Percentiles rank a stretch among this genome's conserved stretches.
These are phyloP conservation scores for Acestrorhynchus altus DNA, from an alignment of 2,797 vertebrate genomes.

Conservation along the genomic window DNA sequence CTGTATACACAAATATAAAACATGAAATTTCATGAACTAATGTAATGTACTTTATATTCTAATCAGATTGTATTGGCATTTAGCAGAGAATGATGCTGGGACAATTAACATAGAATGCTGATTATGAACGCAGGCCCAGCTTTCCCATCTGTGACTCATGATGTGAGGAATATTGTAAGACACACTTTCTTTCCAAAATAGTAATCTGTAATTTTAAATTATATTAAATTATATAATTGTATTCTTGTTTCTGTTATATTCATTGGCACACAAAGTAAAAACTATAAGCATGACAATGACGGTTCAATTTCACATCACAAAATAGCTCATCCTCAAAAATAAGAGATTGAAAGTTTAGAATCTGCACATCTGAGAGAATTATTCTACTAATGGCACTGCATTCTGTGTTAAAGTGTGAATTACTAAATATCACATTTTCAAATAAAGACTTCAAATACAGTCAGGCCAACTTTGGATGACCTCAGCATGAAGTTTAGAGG, in stretches of 20 bases:
- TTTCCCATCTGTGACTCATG: neutral
- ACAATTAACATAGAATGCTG: neutral
- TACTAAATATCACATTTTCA: neutral
- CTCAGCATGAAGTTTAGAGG: slow-evolving; percentile 70
- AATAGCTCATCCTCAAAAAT: too few relatives aligned
- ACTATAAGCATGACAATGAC: too few relatives aligned
- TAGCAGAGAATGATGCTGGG: neutral
- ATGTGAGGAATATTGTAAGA: neutral
- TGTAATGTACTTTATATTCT: neutral
- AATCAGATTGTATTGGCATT: neutral
- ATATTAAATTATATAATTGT: too few relatives aligned
- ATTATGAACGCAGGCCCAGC: neutral
- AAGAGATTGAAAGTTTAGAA: too few relatives aligned
- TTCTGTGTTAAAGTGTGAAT: neutral
- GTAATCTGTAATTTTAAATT: too few relatives aligned
- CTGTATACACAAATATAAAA: neutral
- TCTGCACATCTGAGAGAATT: too few relatives aligned
- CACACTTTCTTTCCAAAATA: too few relatives aligned
- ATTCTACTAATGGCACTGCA: too few relatives aligned
- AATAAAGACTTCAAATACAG: slow-evolving; percentile 1
- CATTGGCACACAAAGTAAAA: too few relatives aligned
- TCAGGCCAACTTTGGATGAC: slow-evolving; percentile 57
- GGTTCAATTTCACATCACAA: too few relatives aligned
- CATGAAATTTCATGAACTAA: neutral
- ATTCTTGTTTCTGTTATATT: too few relatives aligned